Base-by-base conservation (phyloP, 2,888 invertebrate genomes). In the Dryococelus australis region DNA sequence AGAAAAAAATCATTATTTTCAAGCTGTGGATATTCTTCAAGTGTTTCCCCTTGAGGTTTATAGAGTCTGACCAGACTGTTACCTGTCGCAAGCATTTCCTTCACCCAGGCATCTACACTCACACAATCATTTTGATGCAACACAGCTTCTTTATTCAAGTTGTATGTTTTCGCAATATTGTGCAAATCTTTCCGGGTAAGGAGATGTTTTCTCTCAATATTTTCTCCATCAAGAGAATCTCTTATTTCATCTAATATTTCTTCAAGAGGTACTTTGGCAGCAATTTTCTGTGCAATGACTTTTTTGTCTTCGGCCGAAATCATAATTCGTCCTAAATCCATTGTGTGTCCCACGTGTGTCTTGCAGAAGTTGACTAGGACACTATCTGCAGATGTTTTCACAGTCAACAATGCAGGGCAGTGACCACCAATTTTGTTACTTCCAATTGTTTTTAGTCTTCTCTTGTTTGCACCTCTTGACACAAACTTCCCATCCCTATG, bases 401-500 rank as follows among this genome's bases (percentile, higher is more conserved):
- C 89, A 86, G 89, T 88, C 85, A 90, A 88, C 88, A 89, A 89
- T 13, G 90, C 89, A 27, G 90, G 90, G 84, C 90, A 90, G 86
- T 89, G 88, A n/a, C 89, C 89, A 86, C 90, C 89, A 81, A 90
- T 90, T 89, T 90, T 90, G 86, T 90, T 90, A 26, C 89, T 89
- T 24, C 90, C 90, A 28, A 88, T 27, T 12, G 88, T 86, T 85
- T 90, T 90, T 43, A 90, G 85, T 78, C 88, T 87, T 88, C 90
- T 89, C 79, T 89, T 88, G 84, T 89, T 88, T 84, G 87, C 89
- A 3, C 89, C 88, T 86, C 88, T 89, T 0, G 89, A 88, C 87
- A 87, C 88, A 84, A 89, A 89, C 24, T 89, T 87, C 13, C 90
- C 90, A 88, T 90, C 90, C n/a, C 90, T 87, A 84, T 90, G 89